Evolutionary conservation across 2,888 invertebrate species (phyloP).

Genomic region (Lycophotia porphyrea): DNA sequence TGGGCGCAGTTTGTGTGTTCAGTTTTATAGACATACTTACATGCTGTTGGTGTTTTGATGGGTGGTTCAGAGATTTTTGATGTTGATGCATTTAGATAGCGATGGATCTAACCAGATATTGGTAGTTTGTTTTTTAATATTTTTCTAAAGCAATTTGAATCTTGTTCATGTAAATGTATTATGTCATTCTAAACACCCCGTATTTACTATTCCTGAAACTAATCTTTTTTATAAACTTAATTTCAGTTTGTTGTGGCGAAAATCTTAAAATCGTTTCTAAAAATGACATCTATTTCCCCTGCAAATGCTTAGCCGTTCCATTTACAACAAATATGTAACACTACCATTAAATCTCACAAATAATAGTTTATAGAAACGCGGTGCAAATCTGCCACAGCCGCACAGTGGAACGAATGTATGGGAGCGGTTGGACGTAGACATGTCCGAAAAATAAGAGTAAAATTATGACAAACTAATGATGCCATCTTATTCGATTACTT

Average conservation of each 20-base stretch:
- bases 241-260: neutral
- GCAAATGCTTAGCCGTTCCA: conserved; percentile 30
- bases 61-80: neutral
- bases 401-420: too few relatives aligned
- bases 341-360: conserved; percentile 71
- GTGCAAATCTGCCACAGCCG: conserved; percentile 74
- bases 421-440: too few relatives aligned
- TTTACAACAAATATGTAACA: conserved; percentile 38
- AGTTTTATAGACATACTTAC: conserved; percentile 9
- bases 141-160: neutral
- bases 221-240: too few relatives aligned
- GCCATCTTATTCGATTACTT: too few relatives aligned
- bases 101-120: neutral
- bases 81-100: neutral
- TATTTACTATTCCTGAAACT: neutral
- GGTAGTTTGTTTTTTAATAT: too few relatives aligned
- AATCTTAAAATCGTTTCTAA: neutral
- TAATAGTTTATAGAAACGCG: conserved; percentile 73
- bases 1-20: conserved; percentile 53
- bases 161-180: neutral
- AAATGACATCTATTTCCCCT: neutral
- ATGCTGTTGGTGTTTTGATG: neutral
- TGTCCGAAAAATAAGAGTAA: too few relatives aligned
- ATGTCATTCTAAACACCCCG: neutral
- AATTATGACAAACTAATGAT: too few relatives aligned